Conservation (phyloP, 2,113 vertebrate genomes). For the Pluvialis apricaria region DNA sequence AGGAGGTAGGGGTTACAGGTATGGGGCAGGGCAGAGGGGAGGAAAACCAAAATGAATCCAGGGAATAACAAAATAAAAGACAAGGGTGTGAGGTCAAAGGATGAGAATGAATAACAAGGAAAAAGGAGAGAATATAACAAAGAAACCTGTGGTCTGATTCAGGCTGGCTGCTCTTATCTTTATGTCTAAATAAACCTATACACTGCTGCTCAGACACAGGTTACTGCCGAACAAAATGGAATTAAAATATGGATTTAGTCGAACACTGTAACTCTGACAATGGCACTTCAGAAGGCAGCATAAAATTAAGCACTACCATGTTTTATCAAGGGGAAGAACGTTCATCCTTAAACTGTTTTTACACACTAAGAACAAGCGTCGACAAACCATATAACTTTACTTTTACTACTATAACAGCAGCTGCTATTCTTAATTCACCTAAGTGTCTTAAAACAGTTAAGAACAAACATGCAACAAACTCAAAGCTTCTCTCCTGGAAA, state of each 20-base stretch:
- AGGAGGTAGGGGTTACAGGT: neutral
- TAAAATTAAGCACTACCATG: neutral
- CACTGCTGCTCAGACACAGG: neutral
- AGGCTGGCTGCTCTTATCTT: neutral
- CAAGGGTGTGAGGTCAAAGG: neutral
- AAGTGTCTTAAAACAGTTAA: neutral
- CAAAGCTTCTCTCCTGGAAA: neutral
- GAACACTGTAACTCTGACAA: neutral
- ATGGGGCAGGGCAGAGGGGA: accelerated
- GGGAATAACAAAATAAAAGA: neutral
- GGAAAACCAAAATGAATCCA: neutral
- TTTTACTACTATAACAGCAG: neutral
- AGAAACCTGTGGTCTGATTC: neutral
- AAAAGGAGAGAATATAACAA: neutral
- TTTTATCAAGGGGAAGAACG: neutral
- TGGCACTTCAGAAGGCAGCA: neutral
- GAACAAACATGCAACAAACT: neutral
- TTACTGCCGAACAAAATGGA: neutral
- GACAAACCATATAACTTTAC: neutral
- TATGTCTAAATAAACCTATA: neutral
- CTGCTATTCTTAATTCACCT: neutral
- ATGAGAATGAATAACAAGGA: neutral
- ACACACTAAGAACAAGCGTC: neutral
- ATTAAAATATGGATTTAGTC: neutral
- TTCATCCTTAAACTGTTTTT: neutral